A percentile compares a stretch with the other conserved stretches of the same genome.
phyloP scores from a whole-genome alignment of 2,888 invertebrate species.

The Apamea crenata region DNA sequence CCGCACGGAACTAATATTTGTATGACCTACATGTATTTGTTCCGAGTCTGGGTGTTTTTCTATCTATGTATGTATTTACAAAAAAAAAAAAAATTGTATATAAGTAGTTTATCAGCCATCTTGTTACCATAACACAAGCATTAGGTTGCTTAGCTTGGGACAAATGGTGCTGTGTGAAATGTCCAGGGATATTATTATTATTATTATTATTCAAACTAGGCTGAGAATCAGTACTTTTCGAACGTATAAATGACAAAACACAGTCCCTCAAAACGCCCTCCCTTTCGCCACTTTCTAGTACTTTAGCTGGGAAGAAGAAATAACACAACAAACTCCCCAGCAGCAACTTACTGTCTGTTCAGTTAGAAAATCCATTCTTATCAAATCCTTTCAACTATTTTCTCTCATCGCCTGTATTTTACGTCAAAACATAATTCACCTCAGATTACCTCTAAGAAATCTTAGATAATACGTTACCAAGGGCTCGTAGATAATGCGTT shows the following conservation, averaged over 20 bases:
- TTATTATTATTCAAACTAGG: not conserved
- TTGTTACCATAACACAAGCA: no score
- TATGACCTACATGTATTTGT: no score
- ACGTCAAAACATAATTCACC: conserved; percentile 63
- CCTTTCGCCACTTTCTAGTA: not conserved
- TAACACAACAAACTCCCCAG: not conserved
- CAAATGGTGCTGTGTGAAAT: no score
- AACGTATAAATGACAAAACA: not conserved
- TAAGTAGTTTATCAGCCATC: no score
- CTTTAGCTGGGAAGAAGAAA: not conserved
- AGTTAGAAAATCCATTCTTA: not conserved
- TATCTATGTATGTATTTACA: no score
- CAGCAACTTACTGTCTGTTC: not conserved
- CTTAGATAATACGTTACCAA: conserved; percentile 77
- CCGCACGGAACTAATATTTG: no score
- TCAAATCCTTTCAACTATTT: conserved; percentile 2
- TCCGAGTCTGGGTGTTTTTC: no score
- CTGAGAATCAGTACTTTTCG: not conserved
- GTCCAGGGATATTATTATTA: no score
- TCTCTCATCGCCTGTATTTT: conserved; percentile 55
- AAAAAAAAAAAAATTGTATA: no score
- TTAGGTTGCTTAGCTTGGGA: no score
- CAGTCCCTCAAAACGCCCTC: not conserved
- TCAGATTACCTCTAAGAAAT: conserved; percentile 78
- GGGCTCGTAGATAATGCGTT: conserved; percentile 74